These are phyloP conservation scores for Stratiolaelaps scimitus DNA, from an alignment of 1,140 invertebrate genomes.

Conservation along the genomic window DNA sequence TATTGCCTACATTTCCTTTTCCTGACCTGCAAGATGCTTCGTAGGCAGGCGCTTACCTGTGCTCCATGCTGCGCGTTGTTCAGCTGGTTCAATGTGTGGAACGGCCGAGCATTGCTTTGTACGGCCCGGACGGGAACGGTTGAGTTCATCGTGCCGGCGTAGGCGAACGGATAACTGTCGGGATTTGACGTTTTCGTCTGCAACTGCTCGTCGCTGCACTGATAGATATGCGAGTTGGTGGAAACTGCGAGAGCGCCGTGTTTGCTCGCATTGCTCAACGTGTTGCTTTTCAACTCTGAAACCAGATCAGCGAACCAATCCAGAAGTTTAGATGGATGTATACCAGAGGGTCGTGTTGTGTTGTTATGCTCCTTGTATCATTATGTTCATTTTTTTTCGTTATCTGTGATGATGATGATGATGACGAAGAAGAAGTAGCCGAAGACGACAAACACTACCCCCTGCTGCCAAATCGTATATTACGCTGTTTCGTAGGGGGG, in stretches of 20 bases:
- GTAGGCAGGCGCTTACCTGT: background rate
- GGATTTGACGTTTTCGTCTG: background rate
- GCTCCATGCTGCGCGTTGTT: constrained; percentile 23
- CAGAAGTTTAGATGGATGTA: no score
- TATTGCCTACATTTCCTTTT: no score
- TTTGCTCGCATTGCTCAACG: background rate
- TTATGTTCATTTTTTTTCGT: no score
- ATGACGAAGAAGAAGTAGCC: no score
- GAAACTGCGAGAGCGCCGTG: constrained; percentile 15
- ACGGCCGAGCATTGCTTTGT: constrained; percentile 13
- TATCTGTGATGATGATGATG: no score
- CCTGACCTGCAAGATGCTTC: no score
- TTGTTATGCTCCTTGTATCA: no score
- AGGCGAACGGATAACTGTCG: constrained; percentile 13
- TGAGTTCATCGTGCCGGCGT: constrained; percentile 7
- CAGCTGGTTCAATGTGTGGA: constrained; percentile 14
- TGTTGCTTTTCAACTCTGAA: constrained; percentile 27
- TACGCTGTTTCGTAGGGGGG: no score
- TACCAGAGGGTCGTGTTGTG: no score
- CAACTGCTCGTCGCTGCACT: background rate
- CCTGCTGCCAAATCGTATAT: no score
- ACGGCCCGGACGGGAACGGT: constrained; percentile 16
- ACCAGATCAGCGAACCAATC: background rate
- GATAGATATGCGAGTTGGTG: constrained; percentile 18
- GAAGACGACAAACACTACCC: no score